These are phyloP conservation scores for Prionchulus punctatus DNA, from an alignment of 2,888 invertebrate genomes.

Conservation along the genomic window DNA sequence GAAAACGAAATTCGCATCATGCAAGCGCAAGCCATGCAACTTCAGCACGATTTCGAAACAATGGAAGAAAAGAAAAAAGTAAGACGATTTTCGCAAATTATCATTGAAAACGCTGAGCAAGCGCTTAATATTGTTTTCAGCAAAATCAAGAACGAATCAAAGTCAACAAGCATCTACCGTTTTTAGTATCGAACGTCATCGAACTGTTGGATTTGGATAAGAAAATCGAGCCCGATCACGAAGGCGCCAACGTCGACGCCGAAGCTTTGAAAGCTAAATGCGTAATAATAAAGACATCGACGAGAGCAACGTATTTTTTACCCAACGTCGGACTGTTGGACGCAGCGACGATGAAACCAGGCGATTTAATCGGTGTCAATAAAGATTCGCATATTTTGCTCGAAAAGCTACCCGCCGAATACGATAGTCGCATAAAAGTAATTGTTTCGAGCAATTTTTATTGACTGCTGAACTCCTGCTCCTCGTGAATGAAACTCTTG, in stretches of 20 bases:
- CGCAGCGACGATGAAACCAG: constrained; percentile 89
- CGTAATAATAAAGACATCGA: constrained; percentile 98
- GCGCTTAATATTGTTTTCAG: no score
- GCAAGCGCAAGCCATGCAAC: constrained; percentile 95
- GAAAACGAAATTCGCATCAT: constrained; percentile 98
- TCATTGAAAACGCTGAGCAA: no score
- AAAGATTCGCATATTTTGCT: constrained; percentile 88
- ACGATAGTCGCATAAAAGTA: constrained; percentile 33
- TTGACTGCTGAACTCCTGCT: no score
- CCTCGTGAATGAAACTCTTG: no score
- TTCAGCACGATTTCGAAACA: constrained; percentile 90
- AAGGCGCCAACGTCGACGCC: constrained; percentile 92
- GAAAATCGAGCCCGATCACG: constrained; percentile 60
- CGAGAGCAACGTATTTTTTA: constrained; percentile 84
- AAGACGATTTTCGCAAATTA: no score
- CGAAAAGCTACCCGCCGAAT: constrained; percentile 50
- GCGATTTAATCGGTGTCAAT: constrained; percentile 52
- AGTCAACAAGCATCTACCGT: constrained; percentile 85
- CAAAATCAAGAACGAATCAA: constrained; percentile 33
- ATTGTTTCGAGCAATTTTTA: no score
- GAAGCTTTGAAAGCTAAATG: constrained; percentile 97
- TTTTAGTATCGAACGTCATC: constrained; percentile 95
- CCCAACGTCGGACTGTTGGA: constrained; percentile 99
- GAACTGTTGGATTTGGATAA: constrained; percentile 91
- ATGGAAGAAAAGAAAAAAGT: constrained; percentile 47